Conservation (phyloP, 1,140 invertebrate genomes). For the Luehdorfia chinensis region DNA sequence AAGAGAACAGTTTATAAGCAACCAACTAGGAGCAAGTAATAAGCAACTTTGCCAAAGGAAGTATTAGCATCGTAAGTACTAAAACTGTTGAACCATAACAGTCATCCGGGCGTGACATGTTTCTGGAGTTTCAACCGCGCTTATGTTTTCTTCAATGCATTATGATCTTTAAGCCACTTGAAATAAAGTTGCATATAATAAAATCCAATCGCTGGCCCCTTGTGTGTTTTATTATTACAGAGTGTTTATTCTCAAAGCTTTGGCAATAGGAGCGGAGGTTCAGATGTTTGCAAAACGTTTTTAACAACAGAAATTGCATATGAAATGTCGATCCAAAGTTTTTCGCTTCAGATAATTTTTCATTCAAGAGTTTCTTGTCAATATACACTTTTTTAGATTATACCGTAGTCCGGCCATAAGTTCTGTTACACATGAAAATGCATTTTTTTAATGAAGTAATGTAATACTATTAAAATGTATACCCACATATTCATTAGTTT, state of each 20-base stretch:
- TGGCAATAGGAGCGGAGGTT: conserved; percentile 11
- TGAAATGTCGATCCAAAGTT: conserved; percentile 5
- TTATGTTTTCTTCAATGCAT: conserved; percentile 1
- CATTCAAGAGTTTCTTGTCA: too few species aligned
- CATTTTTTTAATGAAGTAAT: too few species aligned
- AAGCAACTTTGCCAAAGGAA: conserved; percentile 19
- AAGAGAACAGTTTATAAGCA: too few species aligned
- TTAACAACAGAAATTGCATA: conserved; percentile 6
- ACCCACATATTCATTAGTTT: too few species aligned
- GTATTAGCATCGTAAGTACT: conserved; percentile 26
- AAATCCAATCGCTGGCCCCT: conserved; percentile 2
- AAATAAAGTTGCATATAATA: conserved; percentile 16
- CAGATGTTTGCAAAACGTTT: conserved; percentile 13
- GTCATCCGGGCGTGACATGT: conserved; percentile 30
- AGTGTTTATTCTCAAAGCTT: conserved; percentile 17
- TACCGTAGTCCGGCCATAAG: too few species aligned
- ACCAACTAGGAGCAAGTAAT: conserved; percentile 4
- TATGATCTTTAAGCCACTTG: conserved; percentile 7
- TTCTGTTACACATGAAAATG: too few species aligned
- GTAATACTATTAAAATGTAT: too few species aligned
- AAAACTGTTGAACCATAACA: conserved; percentile 35
- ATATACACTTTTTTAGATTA: too few species aligned
- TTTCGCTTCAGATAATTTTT: not conserved
- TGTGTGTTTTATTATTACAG: conserved; percentile 16
- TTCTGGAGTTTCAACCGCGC: conserved; percentile 12